Conservation (phyloP, 2,113 vertebrate species). For the Dolichotis patagonum region DNA sequence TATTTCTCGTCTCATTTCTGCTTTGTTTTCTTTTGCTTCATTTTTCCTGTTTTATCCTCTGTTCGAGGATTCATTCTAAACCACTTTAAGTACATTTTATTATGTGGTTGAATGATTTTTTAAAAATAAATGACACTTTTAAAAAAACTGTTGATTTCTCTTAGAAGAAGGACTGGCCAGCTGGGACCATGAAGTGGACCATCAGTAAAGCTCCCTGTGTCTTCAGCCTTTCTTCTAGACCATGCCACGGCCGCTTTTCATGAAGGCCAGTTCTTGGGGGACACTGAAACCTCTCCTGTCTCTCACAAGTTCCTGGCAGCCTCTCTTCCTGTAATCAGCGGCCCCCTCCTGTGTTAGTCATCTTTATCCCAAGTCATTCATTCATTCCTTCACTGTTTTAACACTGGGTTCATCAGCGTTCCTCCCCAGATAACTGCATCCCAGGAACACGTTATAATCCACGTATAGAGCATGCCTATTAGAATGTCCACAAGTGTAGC, state of each 20-base stretch:
- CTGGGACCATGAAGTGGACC: background rate
- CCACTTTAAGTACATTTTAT: background rate
- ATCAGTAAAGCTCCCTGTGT: background rate
- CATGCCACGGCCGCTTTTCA: background rate
- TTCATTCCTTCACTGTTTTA: background rate
- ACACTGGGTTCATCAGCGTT: background rate
- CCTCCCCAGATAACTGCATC: background rate
- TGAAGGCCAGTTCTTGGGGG: background rate
- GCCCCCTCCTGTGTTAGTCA: background rate
- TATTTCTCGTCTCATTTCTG: background rate
- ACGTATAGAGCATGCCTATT: background rate
- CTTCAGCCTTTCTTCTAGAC: background rate
- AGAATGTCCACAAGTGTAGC: background rate
- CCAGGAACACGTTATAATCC: background rate
- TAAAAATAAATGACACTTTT: background rate
- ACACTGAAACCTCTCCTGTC: background rate
- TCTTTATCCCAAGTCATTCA: background rate
- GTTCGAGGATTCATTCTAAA: background rate
- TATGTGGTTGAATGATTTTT: background rate
- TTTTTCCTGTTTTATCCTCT: background rate
- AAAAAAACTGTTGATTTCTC: background rate
- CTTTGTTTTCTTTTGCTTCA: background rate
- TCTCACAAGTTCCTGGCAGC: background rate
- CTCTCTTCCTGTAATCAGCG: background rate
- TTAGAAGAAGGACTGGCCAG: background rate